Evolutionary conservation across 2,888 invertebrate species (phyloP).

Genomic region (Chelonus formosanus): DNA sequence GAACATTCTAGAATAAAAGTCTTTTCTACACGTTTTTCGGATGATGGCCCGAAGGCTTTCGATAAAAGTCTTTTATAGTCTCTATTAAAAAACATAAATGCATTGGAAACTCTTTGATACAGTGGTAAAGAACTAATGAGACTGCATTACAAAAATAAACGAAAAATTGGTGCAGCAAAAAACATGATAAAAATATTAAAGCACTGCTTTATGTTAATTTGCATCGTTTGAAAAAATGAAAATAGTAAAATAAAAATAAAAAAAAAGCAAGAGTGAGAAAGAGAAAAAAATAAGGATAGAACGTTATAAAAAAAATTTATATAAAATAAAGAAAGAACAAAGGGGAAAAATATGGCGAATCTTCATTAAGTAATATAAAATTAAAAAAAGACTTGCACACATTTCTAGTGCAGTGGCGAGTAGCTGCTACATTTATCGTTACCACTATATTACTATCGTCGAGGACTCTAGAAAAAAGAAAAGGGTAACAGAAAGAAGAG

Average conservation of each 20-base stretch:
- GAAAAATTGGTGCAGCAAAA: constrained; percentile 9
- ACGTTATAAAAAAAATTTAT: constrained; percentile 19
- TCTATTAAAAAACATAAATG: constrained; percentile 34
- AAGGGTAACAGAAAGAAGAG: constrained; percentile 43
- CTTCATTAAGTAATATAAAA: constrained; percentile 58
- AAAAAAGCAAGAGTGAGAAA: background rate
- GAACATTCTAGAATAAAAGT: constrained; percentile 9
- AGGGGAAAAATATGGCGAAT: constrained; percentile 38
- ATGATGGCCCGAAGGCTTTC: constrained; percentile 35
- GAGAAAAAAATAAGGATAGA: constrained; percentile 19
- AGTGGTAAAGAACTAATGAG: constrained; percentile 13
- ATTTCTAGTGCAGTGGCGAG: constrained; percentile 3
- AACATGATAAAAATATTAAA: constrained; percentile 27
- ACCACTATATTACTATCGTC: constrained; percentile 34
- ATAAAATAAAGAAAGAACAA: constrained; percentile 24
- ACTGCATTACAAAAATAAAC: background rate
- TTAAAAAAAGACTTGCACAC: constrained; percentile 43
- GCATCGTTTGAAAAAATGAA: background rate
- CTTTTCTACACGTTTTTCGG: constrained; percentile 21
- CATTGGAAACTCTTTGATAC: constrained; percentile 25
- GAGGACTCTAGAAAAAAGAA: constrained; percentile 36
- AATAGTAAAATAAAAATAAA: constrained; percentile 20
- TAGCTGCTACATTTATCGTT: constrained; percentile 21
- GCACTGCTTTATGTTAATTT: no score
- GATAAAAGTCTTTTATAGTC: constrained; percentile 38